Percentiles rank a stretch among this genome's conserved stretches.
These are phyloP conservation scores for Hemaris fuciformis DNA, from an alignment of 2,888 invertebrate species.

Conservation along the genomic window DNA sequence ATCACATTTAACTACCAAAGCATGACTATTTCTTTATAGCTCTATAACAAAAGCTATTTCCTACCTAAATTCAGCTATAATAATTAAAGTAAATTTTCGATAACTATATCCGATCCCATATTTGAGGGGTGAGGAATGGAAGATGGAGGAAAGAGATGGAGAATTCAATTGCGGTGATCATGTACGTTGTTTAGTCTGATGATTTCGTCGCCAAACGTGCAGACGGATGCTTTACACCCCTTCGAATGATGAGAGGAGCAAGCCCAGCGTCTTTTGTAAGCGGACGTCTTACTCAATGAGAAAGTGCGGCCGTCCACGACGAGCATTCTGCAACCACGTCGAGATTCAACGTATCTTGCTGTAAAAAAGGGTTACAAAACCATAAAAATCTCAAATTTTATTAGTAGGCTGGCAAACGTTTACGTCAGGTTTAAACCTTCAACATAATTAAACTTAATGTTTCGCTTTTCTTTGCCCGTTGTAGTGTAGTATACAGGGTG, in stretches of 20 bases:
- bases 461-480: too few species aligned
- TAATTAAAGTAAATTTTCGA: too few species aligned
- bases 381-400: neutral
- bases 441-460: too few species aligned
- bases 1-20: too few species aligned
- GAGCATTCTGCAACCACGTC: neutral
- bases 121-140: neutral
- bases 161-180: conserved; percentile 21
- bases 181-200: conserved; percentile 29
- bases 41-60: too few species aligned
- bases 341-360: neutral
- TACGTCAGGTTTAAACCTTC: too few species aligned
- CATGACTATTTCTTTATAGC: too few species aligned
- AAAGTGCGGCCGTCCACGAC: neutral
- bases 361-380: neutral
- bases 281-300: conserved; percentile 5
- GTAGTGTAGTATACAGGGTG: too few species aligned
- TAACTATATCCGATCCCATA: too few species aligned
- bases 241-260: conserved; percentile 40
- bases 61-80: too few species aligned
- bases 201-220: conserved; percentile 32
- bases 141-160: neutral
- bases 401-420: neutral
- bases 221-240: conserved; percentile 41
- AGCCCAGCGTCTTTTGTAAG: conserved; percentile 43